phyloP scores from a whole-genome alignment of 2,888 invertebrate genomes.

The Melanostoma scalare region DNA sequence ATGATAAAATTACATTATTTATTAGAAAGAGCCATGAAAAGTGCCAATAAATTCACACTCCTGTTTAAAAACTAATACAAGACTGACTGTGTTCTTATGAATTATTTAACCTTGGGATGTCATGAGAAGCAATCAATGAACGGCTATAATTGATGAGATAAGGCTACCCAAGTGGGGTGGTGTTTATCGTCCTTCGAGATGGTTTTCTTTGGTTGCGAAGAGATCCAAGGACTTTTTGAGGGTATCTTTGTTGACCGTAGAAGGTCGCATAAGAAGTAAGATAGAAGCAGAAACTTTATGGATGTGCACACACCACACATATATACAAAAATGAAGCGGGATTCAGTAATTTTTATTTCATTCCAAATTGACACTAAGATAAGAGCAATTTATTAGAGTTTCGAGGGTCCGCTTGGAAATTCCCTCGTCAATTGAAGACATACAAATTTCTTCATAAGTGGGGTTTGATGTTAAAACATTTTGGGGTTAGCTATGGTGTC shows the following conservation, averaged over 20 bases:
- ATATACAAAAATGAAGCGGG: constrained; percentile 4
- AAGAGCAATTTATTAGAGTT: constrained; percentile 21
- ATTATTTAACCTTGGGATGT: constrained; percentile 54
- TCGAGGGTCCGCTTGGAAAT: constrained; percentile 14
- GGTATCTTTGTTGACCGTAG: background rate
- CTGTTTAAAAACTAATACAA: no score
- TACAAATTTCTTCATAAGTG: no score
- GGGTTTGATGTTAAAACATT: no score
- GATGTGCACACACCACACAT: background rate
- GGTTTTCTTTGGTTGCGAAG: background rate
- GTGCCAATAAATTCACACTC: no score
- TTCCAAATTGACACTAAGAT: constrained; percentile 10
- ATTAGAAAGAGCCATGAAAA: no score
- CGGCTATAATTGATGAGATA: constrained; percentile 59
- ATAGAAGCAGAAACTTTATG: constrained; percentile 1
- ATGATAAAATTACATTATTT: no score
- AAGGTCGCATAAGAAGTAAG: constrained; percentile 8
- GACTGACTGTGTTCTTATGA: constrained; percentile 1
- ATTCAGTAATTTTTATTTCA: constrained; percentile 20
- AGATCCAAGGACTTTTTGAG: constrained; percentile 1
- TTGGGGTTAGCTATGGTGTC: no score
- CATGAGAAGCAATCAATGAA: constrained; percentile 52
- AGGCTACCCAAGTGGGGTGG: background rate
- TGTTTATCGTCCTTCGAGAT: constrained; percentile 1
- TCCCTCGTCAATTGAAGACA: constrained; percentile 4